Evolutionary conservation across 2,888 invertebrate species (phyloP).

Genomic region (Blastobasis lacticolella): DNA sequence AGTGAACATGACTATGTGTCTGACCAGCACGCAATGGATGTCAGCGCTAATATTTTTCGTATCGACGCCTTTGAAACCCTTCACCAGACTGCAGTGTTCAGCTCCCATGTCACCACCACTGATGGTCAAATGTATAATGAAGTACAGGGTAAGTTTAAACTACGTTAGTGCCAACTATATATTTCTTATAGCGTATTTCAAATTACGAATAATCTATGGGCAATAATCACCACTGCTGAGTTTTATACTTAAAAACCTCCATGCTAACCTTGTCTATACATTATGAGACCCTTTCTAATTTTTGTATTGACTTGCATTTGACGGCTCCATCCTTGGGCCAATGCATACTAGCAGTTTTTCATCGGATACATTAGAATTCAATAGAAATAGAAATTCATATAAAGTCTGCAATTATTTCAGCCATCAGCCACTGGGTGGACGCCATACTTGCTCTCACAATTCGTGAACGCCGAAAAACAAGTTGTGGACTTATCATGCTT

Average conservation of each 20-base stretch:
- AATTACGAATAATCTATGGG: too few relatives aligned
- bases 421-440: slow-evolving; percentile 40
- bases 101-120: slow-evolving; percentile 24
- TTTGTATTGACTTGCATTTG: too few relatives aligned
- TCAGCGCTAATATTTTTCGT: slow-evolving; percentile 32
- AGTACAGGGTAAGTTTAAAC: slow-evolving; percentile 28
- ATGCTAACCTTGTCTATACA: too few relatives aligned
- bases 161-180: too few relatives aligned
- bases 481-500: slow-evolving; percentile 45
- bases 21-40: slow-evolving; percentile 40
- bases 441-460: slow-evolving; percentile 39
- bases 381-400: not conserved
- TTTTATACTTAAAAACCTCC: too few relatives aligned
- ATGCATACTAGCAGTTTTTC: too few relatives aligned
- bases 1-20: slow-evolving; percentile 18
- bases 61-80: slow-evolving; percentile 25
- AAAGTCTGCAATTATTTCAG: slow-evolving; percentile 23
- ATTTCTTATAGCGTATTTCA: too few relatives aligned
- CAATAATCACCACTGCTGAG: too few relatives aligned
- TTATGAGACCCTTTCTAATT: too few relatives aligned
- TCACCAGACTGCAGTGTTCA: slow-evolving; percentile 33
- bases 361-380: too few relatives aligned
- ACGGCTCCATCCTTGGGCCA: too few relatives aligned
- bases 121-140: slow-evolving; percentile 30
- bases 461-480: slow-evolving; percentile 35